Percentiles rank a stretch among this genome's conserved stretches.
phyloP scores from a whole-genome alignment of 2,888 invertebrate species.

The Eumerus sabulonum region DNA sequence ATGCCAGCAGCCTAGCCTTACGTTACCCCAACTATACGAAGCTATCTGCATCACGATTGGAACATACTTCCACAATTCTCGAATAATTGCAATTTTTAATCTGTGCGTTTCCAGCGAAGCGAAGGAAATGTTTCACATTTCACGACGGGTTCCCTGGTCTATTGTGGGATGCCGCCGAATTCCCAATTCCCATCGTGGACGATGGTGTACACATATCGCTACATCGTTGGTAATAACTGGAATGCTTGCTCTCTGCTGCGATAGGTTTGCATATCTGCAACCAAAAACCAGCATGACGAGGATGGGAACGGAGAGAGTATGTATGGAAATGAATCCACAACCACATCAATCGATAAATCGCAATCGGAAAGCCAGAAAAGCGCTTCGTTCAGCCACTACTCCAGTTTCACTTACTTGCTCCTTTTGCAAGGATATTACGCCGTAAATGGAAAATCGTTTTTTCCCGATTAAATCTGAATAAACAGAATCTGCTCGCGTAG shows the following conservation, averaged over 20 bases:
- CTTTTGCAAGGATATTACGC: too few relatives aligned
- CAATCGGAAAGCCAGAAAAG: slow-evolving; percentile 43
- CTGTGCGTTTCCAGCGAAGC: neutral
- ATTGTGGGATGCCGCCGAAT: slow-evolving; percentile 10
- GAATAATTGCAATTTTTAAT: slow-evolving; percentile 34
- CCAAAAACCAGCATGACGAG: too few relatives aligned
- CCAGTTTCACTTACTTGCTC: too few relatives aligned
- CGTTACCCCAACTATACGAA: too few relatives aligned
- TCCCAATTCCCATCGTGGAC: slow-evolving; percentile 19
- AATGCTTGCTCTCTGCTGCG: neutral
- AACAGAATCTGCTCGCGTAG: neutral
- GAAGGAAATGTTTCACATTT: slow-evolving; percentile 33
- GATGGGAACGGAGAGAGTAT: too few relatives aligned
- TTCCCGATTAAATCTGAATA: slow-evolving; percentile 32
- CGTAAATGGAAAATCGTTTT: slow-evolving; percentile 46
- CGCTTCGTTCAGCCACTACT: too few relatives aligned
- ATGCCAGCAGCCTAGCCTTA: too few relatives aligned
- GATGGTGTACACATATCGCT: neutral
- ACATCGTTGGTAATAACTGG: slow-evolving; percentile 2
- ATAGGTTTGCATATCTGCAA: too few relatives aligned
- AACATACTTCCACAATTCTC: slow-evolving; percentile 3
- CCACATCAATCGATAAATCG: slow-evolving; percentile 51
- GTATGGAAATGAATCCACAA: slow-evolving; percentile 18
- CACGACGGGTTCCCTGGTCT: slow-evolving; percentile 7
- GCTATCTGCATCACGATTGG: neutral